Base-by-base conservation (phyloP, 2,113 vertebrate species). In the Hippolais icterina region DNA sequence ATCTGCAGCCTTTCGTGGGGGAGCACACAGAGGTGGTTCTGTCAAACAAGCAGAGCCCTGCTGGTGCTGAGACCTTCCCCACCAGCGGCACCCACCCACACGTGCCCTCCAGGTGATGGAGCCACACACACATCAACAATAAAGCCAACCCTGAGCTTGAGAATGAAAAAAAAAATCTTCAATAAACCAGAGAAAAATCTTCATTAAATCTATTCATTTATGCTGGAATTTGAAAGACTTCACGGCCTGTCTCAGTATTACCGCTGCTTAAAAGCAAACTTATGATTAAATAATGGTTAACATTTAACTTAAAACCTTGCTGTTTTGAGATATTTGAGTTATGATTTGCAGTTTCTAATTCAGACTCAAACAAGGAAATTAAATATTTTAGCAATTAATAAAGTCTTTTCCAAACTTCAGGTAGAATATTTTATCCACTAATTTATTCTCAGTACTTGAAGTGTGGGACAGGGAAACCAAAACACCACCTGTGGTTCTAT, bases 401-500 rank as follows among this genome's bases (percentile, higher is more conserved):
- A 5, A 49, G 18, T 83, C 52, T 93, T 68, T 93, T 84, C 25
- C 50, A 89, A 83, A 94, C 14, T 95, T 95, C 77, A 87, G 24
- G 80, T 24, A 44, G 44, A 76, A 91, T 83, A 60, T 91, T 29
- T 84, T 87, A 79, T 79, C 63, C 74, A 5, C 75, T 92, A 91
- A 96, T 95, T 97, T 53, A 70, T 54, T 96, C 72, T 82, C 64
- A 81, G 20, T 82, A n/a, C 90, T 91, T 96, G 91, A 97, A 94
- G 44, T 64, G 68, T 85, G 20, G 61, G 35, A 70, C 41, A 87
- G 64, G 59, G 90, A 88, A 96, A 84, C 56, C 72, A 93, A 97
- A 97, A 95, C 76, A 96, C 50, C 94, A 97, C 95, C 93, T 96
- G 93, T 56, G 57, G 77, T 90, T 96, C 81, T 92, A 79, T 97